Evolutionary conservation across 2,113 vertebrate genomes (phyloP).

Genomic region (Heteronetta atricapilla): DNA sequence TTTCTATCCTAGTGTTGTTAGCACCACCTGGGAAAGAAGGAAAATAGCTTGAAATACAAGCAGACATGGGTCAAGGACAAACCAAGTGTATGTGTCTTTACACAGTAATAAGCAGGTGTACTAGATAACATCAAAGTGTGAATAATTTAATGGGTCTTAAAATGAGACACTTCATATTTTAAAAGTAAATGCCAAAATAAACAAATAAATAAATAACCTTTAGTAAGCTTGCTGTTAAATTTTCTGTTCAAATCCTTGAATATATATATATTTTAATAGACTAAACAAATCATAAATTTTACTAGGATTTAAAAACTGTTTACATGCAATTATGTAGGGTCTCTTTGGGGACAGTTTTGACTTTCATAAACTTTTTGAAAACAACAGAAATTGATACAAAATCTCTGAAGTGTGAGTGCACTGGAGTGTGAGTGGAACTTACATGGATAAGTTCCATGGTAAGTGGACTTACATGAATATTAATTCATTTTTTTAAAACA

Average conservation of each 20-base stretch:
- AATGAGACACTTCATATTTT: neutral
- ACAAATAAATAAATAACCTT: neutral
- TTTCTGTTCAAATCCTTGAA: neutral
- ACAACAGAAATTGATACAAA: constrained; percentile 16
- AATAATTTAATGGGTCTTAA: neutral
- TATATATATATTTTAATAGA: neutral
- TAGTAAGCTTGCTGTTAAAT: neutral
- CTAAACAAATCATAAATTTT: neutral
- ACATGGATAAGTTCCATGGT: too few species aligned
- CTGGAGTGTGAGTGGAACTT: neutral
- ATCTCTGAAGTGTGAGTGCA: neutral
- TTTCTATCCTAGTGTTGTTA: neutral
- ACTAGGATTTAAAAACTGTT: neutral
- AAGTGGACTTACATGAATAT: neutral
- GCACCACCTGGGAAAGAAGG: neutral
- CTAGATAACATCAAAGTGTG: neutral
- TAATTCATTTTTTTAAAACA: neutral
- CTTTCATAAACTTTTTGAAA: constrained; percentile 9
- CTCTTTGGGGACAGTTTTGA: neutral
- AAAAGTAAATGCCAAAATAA: neutral
- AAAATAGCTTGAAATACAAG: neutral
- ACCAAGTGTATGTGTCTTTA: neutral
- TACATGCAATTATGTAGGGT: neutral
- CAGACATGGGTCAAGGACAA: neutral
- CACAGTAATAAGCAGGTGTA: neutral